phyloP scores from a whole-genome alignment of 1,140 invertebrate genomes.

The Ips typographus region DNA sequence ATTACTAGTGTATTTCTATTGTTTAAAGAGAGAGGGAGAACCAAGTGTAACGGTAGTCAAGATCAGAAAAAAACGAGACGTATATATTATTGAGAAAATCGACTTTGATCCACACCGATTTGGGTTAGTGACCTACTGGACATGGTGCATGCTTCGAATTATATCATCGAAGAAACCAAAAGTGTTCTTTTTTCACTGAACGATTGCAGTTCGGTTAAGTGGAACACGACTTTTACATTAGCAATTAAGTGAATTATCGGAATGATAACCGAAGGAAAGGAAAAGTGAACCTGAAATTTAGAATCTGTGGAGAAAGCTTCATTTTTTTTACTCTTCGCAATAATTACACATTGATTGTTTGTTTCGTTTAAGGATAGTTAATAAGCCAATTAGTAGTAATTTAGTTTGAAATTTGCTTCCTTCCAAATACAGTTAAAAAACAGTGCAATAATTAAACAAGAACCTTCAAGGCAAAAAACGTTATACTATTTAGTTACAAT shows the following conservation, averaged over 20 bases:
- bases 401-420: too few relatives aligned
- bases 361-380: too few relatives aligned
- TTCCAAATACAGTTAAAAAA: too few relatives aligned
- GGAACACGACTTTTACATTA: slow-evolving; percentile 29
- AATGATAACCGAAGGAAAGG: slow-evolving; percentile 8
- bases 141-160: slow-evolving; percentile 5
- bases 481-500: too few relatives aligned
- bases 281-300: slow-evolving; percentile 13
- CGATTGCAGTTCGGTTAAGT: slow-evolving; percentile 14
- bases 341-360: too few relatives aligned
- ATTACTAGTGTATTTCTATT: background rate
- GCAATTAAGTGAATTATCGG: slow-evolving; percentile 24
- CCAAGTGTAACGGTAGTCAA: background rate
- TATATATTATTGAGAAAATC: background rate
- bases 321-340: too few relatives aligned
- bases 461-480: too few relatives aligned
- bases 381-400: too few relatives aligned
- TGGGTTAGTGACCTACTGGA: slow-evolving; percentile 19
- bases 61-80: background rate
- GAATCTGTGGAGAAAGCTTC: background rate
- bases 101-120: slow-evolving; percentile 9
- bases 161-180: slow-evolving; percentile 13
- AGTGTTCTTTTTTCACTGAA: slow-evolving; percentile 17
- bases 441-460: too few relatives aligned
- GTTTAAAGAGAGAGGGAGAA: background rate